Evolutionary conservation across 2,888 invertebrate genomes (phyloP).

Genomic region (Byasa hedistus): DNA sequence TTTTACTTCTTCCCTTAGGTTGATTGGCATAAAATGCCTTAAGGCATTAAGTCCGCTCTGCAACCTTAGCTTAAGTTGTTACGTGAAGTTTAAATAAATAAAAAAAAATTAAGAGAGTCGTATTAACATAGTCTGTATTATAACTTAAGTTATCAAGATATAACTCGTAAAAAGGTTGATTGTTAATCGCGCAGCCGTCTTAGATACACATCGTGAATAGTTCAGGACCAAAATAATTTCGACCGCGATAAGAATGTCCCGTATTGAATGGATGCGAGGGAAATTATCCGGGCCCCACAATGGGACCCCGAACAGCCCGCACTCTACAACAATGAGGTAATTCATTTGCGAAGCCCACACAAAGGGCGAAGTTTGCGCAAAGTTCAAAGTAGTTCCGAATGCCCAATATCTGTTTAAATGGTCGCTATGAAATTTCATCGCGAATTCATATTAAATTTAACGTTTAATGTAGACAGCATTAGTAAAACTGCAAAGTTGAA

Average conservation of each 20-base stretch:
- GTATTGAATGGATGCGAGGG: background rate
- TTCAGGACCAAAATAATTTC: background rate
- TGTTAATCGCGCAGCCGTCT: background rate
- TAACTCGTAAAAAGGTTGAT: background rate
- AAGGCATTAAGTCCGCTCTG: no score
- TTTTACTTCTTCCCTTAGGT: no score
- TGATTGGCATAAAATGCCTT: no score
- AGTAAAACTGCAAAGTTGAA: no score
- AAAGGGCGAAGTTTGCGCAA: slow-evolving; percentile 23
- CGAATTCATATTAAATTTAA: background rate
- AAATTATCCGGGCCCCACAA: background rate
- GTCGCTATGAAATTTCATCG: background rate
- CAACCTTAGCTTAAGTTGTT: no score
- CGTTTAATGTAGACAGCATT: no score
- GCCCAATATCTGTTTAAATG: slow-evolving; percentile 1
- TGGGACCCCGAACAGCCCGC: slow-evolving; percentile 32
- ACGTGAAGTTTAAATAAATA: no score
- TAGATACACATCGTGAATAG: background rate
- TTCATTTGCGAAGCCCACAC: slow-evolving; percentile 37
- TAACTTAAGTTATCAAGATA: background rate
- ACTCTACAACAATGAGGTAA: slow-evolving; percentile 37
- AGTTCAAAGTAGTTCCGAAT: slow-evolving; percentile 1
- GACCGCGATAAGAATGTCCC: background rate
- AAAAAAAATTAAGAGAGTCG: no score
- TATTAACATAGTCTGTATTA: background rate